A percentile compares a stretch with the other conserved stretches of the same genome.
Evolutionary conservation across 1,140 invertebrate species (phyloP).

Genomic region (Drosophila grimshawi): DNA sequence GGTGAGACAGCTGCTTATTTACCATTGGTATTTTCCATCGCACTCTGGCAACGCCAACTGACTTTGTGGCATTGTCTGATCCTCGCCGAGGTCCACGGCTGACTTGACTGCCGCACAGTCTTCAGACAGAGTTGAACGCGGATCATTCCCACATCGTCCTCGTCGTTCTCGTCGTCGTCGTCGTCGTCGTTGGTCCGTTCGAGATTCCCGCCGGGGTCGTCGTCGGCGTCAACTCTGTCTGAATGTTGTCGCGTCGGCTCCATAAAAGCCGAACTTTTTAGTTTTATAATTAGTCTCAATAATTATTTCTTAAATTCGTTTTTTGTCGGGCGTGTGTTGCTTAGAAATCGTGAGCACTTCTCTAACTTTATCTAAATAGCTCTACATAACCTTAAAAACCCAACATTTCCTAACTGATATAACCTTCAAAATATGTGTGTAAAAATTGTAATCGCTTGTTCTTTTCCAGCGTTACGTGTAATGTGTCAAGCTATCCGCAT

Average conservation of each 20-base stretch:
- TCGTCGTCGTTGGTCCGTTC: conserved; percentile 45
- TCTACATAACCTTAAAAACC: conserved; percentile 15
- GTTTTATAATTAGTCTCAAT: conserved; percentile 47
- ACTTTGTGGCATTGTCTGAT: conserved; percentile 42
- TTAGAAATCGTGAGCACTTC: conserved; percentile 53
- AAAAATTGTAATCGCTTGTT: background rate
- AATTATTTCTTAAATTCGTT: conserved; percentile 23
- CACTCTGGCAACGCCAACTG: conserved; percentile 50
- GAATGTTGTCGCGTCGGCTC: conserved; percentile 65
- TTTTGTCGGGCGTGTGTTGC: conserved; percentile 65
- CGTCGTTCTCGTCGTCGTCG: conserved; percentile 36
- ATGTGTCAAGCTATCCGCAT: conserved; percentile 51
- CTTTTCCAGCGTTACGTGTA: conserved; percentile 58
- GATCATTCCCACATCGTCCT: conserved; percentile 59
- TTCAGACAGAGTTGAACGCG: conserved; percentile 83
- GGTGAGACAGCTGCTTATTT: conserved; percentile 67
- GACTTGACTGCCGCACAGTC: conserved; percentile 71
- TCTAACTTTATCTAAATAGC: background rate
- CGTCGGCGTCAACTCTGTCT: conserved; percentile 74
- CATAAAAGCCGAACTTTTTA: conserved; percentile 21
- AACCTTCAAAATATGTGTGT: conserved; percentile 6
- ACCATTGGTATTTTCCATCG: conserved; percentile 44
- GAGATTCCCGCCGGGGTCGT: conserved; percentile 63
- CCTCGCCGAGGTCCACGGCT: conserved; percentile 54
- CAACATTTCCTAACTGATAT: background rate